Evolutionary conservation across 2,888 invertebrate species (phyloP).

Genomic region (Brachypalpus laphriformis): DNA sequence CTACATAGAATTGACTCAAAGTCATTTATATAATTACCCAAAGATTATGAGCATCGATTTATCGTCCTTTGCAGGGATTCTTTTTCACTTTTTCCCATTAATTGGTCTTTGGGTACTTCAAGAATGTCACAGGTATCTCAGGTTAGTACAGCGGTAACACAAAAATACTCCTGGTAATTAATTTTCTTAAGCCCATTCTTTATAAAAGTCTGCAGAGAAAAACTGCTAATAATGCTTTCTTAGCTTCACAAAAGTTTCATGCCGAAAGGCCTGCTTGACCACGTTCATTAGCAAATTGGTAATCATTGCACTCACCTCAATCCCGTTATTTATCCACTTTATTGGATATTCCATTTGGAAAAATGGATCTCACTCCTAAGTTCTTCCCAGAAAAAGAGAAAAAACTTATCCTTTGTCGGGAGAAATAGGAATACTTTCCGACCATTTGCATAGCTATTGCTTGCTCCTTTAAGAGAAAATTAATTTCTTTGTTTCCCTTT

Average conservation of each 20-base stretch:
- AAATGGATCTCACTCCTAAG: background rate
- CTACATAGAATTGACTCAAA: too few species aligned
- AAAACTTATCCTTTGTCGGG: conserved; percentile 32
- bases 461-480: conserved; percentile 38
- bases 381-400: background rate
- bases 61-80: too few species aligned
- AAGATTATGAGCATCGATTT: too few species aligned
- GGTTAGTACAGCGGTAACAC: too few species aligned
- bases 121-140: too few species aligned
- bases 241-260: background rate
- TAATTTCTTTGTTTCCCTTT: conserved; percentile 59
- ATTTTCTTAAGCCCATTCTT: too few species aligned
- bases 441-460: conserved; percentile 41
- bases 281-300: background rate
- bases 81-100: too few species aligned
- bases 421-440: background rate
- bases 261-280: background rate
- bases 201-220: too few species aligned
- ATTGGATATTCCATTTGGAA: conserved; percentile 15
- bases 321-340: background rate
- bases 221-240: too few species aligned
- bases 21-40: too few species aligned
- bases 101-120: too few species aligned
- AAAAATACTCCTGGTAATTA: too few species aligned
- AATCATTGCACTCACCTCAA: background rate